Base-by-base conservation (phyloP, 2,113 vertebrate genomes). In the Pachypanchax playfairii region DNA sequence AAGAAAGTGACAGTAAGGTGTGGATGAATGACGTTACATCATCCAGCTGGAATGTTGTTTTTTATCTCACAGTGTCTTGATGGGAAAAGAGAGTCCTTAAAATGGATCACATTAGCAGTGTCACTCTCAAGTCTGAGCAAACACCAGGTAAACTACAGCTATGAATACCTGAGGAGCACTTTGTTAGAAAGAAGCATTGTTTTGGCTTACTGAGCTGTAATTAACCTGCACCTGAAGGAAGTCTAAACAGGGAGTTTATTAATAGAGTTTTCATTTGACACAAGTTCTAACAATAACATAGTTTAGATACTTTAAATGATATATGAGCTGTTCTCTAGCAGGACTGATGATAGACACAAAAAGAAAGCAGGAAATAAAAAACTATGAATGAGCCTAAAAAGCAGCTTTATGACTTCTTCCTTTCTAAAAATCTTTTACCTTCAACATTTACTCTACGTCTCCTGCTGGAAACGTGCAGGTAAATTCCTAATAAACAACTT, bases 31-130 rank as follows among this genome's bases (percentile, higher is more conserved):
- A 39, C 56, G 18, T 58, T 56, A 43, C 69, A 10, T 79, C 72
- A 79, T 36, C 36, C 15, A 4, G 25, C 50, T 44, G 70, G 60
- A 79, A 73, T 18, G 65, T 8, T 12, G 15, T 5, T 26, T 55
- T 53, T 61, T 6, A 54, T 36, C 4, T 17, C 2, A 18, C 21
- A 50, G 61, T 54, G 22, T 67, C 21, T 6, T 12, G 11, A 4
- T 31, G 31, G 42, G 38, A 72, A 63, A 46, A 1, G 3, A 55
- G 6, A 17, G 58, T 48, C 56, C 55, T 50, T 51, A 44, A 31
- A 64, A 39, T 46, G 20, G 26, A 51, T 57, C 21, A 39, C 50
- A 42, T 46, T 1, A 33, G 55, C 25, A 53, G 28, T 4, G 36
- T 21, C 35, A 0, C 17, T 31, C 2, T 7, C 24, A 1, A 1